Conservation (phyloP, 2,888 invertebrate genomes). For the Luperina testacea region DNA sequence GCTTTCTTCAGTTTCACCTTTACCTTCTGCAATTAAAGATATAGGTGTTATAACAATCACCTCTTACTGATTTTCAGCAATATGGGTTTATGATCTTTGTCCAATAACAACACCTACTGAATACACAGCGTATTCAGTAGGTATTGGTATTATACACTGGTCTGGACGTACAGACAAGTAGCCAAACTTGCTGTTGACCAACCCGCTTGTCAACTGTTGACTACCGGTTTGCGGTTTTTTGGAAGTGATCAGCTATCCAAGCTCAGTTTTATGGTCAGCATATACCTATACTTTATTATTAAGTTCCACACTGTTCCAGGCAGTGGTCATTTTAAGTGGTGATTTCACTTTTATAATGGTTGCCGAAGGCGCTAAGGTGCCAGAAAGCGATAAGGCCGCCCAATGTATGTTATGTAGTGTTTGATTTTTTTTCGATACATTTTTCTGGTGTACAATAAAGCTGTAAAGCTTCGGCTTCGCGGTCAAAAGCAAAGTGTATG, state of each 20-base stretch:
- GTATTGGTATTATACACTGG: too few species aligned
- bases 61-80: not conserved
- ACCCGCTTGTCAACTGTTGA: not conserved
- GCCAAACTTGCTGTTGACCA: not conserved
- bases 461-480: too few species aligned
- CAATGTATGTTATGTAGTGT: not conserved
- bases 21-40: slow-evolving; percentile 24
- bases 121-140: not conserved
- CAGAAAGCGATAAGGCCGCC: not conserved
- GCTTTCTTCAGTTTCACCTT: not conserved
- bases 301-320: too few species aligned
- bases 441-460: too few species aligned
- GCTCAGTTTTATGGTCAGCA: not conserved
- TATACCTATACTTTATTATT: too few species aligned
- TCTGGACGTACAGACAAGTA: not conserved
- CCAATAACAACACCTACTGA: not conserved
- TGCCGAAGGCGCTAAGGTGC: not conserved
- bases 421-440: not conserved
- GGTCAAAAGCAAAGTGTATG: not conserved
- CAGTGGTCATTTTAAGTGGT: not conserved
- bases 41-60: not conserved
- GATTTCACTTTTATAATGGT: not conserved
- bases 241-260: not conserved
- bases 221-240: too few species aligned
- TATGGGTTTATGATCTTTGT: not conserved